phyloP scores from a whole-genome alignment of 2,113 vertebrate genomes.

The Indicator maculatus region DNA sequence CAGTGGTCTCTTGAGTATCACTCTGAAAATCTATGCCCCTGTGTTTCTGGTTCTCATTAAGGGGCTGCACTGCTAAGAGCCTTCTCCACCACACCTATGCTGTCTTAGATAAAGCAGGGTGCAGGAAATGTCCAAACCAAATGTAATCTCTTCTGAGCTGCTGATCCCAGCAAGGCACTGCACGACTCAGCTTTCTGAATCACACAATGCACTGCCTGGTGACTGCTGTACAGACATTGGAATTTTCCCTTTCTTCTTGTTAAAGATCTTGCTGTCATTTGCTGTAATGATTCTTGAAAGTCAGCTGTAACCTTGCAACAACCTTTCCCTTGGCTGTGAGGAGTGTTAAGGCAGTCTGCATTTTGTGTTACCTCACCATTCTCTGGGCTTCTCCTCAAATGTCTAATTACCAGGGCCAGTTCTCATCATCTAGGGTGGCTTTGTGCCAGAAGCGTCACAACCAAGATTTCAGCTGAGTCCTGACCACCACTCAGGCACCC shows the following conservation, averaged over 20 bases:
- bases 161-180: constrained; percentile 57
- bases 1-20: background rate
- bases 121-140: constrained; percentile 53
- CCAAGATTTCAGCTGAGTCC: background rate
- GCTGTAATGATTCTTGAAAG: constrained; percentile 26
- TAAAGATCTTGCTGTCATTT: constrained; percentile 44
- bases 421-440: background rate
- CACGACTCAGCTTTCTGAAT: constrained; percentile 6
- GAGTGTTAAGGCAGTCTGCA: background rate
- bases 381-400: constrained; percentile 1
- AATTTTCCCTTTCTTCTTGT: constrained; percentile 14
- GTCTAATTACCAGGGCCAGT: background rate
- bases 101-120: constrained; percentile 45
- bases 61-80: background rate
- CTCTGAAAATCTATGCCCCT: background rate
- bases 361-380: background rate
- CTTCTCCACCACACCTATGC: constrained; percentile 23
- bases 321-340: background rate
- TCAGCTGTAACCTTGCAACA: constrained; percentile 19
- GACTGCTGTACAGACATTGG: background rate
- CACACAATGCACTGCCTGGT: background rate
- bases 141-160: constrained; percentile 57
- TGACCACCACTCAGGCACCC: background rate
- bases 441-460: background rate
- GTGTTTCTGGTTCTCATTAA: constrained; percentile 57